A percentile compares a stretch with the other conserved stretches of the same genome.
Evolutionary conservation across 2,888 invertebrate genomes (phyloP).

Genomic region (Margaritifera margaritifera): DNA sequence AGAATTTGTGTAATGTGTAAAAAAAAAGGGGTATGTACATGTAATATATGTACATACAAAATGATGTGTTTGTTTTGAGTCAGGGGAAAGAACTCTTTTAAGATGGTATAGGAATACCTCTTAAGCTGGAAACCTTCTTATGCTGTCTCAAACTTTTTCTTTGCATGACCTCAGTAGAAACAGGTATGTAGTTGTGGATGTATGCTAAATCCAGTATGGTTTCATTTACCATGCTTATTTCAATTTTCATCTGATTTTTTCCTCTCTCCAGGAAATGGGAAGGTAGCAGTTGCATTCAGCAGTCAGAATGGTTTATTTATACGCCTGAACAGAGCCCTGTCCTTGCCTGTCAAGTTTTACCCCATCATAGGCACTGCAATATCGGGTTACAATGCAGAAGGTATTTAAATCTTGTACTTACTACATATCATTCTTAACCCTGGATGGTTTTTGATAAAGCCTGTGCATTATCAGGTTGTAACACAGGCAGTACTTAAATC

Average conservation of each 20-base stretch:
- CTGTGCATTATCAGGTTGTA: too few relatives aligned
- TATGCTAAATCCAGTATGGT: too few relatives aligned
- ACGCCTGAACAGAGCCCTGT: slow-evolving; percentile 59
- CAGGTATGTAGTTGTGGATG: too few relatives aligned
- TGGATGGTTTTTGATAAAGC: too few relatives aligned
- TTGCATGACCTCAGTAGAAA: not conserved
- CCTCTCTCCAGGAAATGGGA: slow-evolving; percentile 64
- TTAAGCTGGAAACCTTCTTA: not conserved
- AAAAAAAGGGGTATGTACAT: too few relatives aligned
- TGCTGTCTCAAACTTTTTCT: not conserved
- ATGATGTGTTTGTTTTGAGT: too few relatives aligned
- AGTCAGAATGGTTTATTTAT: slow-evolving; percentile 60
- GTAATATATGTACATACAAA: too few relatives aligned
- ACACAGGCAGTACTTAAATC: too few relatives aligned
- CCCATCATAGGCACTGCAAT: slow-evolving; percentile 58
- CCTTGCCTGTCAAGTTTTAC: slow-evolving; percentile 62
- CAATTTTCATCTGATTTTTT: not conserved
- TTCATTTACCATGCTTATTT: too few relatives aligned
- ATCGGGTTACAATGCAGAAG: slow-evolving; percentile 44
- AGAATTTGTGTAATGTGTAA: too few relatives aligned
- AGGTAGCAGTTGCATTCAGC: slow-evolving; percentile 59
- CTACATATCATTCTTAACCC: too few relatives aligned
- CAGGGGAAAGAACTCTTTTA: too few relatives aligned
- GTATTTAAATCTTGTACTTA: slow-evolving; percentile 27
- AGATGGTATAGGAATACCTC: not conserved